Evolutionary conservation across 2,113 vertebrate species (phyloP), one percentile per base, ranked within the genome.

Genomic region (Archilochus colubris): DNA sequence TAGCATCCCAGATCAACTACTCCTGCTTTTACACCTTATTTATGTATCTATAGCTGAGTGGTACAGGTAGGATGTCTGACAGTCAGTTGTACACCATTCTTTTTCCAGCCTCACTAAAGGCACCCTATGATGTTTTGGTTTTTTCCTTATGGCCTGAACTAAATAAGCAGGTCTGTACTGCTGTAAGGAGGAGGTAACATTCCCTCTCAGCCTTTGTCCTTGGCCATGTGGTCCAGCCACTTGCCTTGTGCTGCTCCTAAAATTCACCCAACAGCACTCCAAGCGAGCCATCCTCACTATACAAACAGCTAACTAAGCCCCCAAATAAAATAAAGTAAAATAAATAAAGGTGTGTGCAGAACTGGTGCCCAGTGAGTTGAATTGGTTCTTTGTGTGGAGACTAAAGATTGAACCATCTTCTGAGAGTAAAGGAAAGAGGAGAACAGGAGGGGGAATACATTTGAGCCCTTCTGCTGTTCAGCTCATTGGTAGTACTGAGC

Each of bases 71-170:
- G 13, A 50, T 25, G 7, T 18, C 51, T 70, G 31, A 68, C 20
- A 72, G 33, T 8, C 44, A 50, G 27, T 2, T 7, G 59, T 72
- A 81, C 21, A 31, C 25, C 72, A 22, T 44, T 85, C 38, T 86
- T 80, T 64, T 44, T 57, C 16, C n/a, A 86, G 22, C 9, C 33
- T 53, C 44, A 20, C 0, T 82, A 54, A 79, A 85, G 55, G 15
- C 7, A 36, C 5, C 7, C 9, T 25, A 0, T 50, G 67, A 31
- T 38, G 36, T 22, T 70, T 24, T 21, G 22, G 19, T 66, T 53
- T 53, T 80, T 44, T 24, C 0, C 0, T 23, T 57, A 33, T 0
- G 0, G 30, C 36, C 78, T 53, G 16, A 68, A 50, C 15, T 82
- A 80, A 88, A 86, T 4, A 16, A 68, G 33, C 43, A 92, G 19